Evolutionary conservation across 2,888 invertebrate species (phyloP).

Genomic region (Dryocosmus kuriphilus): DNA sequence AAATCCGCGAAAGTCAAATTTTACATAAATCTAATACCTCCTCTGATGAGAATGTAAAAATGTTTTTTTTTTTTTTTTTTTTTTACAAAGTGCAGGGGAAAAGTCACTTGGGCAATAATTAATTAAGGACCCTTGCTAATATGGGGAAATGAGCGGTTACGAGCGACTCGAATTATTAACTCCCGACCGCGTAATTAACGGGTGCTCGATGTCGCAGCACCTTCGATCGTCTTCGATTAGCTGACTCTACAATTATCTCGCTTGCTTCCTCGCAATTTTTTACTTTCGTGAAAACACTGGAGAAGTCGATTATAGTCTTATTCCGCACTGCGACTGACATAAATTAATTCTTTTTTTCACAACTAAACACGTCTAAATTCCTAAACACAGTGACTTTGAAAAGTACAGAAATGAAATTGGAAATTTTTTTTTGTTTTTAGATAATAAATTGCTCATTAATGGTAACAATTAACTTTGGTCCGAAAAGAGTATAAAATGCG

Average conservation of each 20-base stretch:
- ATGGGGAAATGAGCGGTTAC: constrained; percentile 63
- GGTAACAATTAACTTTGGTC: background rate
- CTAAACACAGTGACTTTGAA: background rate
- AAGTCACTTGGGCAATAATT: constrained; percentile 60
- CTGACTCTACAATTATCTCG: constrained; percentile 52
- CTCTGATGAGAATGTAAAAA: too few species aligned
- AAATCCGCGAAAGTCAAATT: too few species aligned
- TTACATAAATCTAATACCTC: too few species aligned
- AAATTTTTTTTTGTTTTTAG: background rate
- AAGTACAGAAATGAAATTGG: background rate
- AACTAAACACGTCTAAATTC: background rate
- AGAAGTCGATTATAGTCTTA: constrained; percentile 48
- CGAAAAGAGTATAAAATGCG: background rate
- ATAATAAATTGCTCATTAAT: background rate
- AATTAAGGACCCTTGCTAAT: constrained; percentile 67
- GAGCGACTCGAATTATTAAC: constrained; percentile 72
- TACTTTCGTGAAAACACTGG: constrained; percentile 50
- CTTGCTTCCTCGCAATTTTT: constrained; percentile 40
- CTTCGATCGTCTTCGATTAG: constrained; percentile 66
- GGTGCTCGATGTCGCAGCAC: constrained; percentile 58
- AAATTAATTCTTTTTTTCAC: background rate
- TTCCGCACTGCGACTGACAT: constrained; percentile 12
- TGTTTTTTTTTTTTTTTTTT: too few species aligned
- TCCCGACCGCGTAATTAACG: constrained; percentile 69
- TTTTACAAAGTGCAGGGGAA: constrained; percentile 19